These are phyloP conservation scores for Carpatolechia fugitivella DNA, from an alignment of 2,888 invertebrate species.

Conservation along the genomic window DNA sequence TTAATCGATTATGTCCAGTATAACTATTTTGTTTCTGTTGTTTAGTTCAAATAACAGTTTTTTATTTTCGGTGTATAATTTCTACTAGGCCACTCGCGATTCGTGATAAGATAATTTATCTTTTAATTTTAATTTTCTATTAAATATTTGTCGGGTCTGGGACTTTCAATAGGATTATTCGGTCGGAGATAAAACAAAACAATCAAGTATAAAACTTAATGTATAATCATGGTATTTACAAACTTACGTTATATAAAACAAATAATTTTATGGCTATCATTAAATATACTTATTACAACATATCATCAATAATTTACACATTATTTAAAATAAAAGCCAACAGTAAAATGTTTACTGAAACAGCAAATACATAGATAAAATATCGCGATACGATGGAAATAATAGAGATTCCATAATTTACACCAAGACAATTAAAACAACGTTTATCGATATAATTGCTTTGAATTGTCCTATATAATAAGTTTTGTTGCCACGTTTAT, in stretches of 20 bases:
- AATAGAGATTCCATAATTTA: slow-evolving; percentile 76
- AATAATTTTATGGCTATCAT: slow-evolving; percentile 77
- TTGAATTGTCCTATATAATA: slow-evolving; percentile 28
- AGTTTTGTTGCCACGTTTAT: slow-evolving; percentile 29
- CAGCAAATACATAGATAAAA: slow-evolving; percentile 59
- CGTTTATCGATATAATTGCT: slow-evolving; percentile 62
- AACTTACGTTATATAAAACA: slow-evolving; percentile 77
- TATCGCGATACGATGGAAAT: slow-evolving; percentile 66
- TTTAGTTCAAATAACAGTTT: background rate
- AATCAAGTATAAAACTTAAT: slow-evolving; percentile 77
- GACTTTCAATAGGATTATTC: slow-evolving; percentile 1
- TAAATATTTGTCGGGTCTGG: too few relatives aligned
- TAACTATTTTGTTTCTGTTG: background rate
- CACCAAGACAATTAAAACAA: slow-evolving; percentile 59
- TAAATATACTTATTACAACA: slow-evolving; percentile 75
- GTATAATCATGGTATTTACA: slow-evolving; percentile 79
- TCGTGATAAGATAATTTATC: too few relatives aligned
- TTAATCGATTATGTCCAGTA: slow-evolving; percentile 1
- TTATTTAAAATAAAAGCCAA: slow-evolving; percentile 74
- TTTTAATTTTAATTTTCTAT: too few relatives aligned
- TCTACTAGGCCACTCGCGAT: too few relatives aligned
- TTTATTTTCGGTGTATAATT: too few relatives aligned
- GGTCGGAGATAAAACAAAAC: slow-evolving; percentile 60
- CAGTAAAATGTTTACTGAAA: slow-evolving; percentile 69
- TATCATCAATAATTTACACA: slow-evolving; percentile 77